Evolutionary conservation across 2,113 vertebrate genomes (phyloP).

Genomic region (Macquaria ambigua): DNA sequence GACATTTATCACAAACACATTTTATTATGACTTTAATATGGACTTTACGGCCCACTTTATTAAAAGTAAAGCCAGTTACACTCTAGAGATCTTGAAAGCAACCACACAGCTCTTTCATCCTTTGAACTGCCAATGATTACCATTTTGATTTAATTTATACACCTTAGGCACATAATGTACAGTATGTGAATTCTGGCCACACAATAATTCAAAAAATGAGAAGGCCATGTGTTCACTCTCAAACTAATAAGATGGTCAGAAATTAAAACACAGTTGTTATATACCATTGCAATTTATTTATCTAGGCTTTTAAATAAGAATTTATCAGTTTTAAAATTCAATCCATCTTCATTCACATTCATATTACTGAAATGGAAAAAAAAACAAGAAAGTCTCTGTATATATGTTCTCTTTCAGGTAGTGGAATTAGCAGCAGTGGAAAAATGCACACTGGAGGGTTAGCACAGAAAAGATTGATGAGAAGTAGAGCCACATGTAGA

Average conservation of each 20-base stretch:
- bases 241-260: slow-evolving; percentile 29
- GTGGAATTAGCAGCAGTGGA: slow-evolving; percentile 82
- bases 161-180: slow-evolving; percentile 50
- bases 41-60: slow-evolving; percentile 46
- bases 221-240: slow-evolving; percentile 29
- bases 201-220: slow-evolving; percentile 21
- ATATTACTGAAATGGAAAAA: slow-evolving; percentile 61
- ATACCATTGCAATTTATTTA: slow-evolving; percentile 79
- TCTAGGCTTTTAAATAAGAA: slow-evolving; percentile 84
- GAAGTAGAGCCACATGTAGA: slow-evolving; percentile 40
- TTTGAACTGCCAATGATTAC: slow-evolving; percentile 11
- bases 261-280: slow-evolving; percentile 66
- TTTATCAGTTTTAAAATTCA: slow-evolving; percentile 80
- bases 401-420: slow-evolving; percentile 81
- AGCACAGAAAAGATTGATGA: slow-evolving; percentile 54
- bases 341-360: slow-evolving; percentile 84
- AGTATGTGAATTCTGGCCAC: slow-evolving; percentile 18
- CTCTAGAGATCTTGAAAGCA: slow-evolving; percentile 46
- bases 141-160: slow-evolving; percentile 25
- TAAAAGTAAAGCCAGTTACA: slow-evolving; percentile 57
- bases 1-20: slow-evolving; percentile 36
- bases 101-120: slow-evolving; percentile 35
- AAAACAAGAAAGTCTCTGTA: slow-evolving; percentile 65
- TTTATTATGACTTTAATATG: slow-evolving; percentile 38
- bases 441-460: slow-evolving; percentile 66